A percentile compares a stretch with the other conserved stretches of the same genome.
Evolutionary conservation across 2,797 vertebrate species (phyloP).

Genomic region (Propithecus deckenii): DNA sequence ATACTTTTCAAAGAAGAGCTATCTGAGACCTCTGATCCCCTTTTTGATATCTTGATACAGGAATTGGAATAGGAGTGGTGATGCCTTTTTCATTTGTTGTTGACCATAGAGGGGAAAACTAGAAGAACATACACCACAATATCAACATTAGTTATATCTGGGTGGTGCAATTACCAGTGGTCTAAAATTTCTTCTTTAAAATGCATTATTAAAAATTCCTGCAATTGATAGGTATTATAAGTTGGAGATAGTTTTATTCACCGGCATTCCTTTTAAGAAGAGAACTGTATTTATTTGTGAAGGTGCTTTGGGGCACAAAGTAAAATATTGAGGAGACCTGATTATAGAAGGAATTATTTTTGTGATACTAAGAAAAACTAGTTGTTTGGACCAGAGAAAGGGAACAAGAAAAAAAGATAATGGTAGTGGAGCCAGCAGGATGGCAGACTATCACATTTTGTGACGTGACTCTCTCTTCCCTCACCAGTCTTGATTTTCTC

Average conservation of each 20-base stretch:
- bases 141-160: background rate
- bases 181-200: conserved; percentile 1
- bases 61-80: background rate
- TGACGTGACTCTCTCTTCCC: background rate
- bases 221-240: background rate
- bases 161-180: background rate
- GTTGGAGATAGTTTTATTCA: background rate
- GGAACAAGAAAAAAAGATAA: background rate
- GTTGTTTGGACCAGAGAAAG: background rate
- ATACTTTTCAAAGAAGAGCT: background rate
- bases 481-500: background rate
- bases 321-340: background rate
- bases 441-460: background rate
- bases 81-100: background rate
- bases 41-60: background rate
- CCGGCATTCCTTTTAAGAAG: background rate
- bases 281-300: background rate
- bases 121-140: background rate
- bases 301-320: background rate
- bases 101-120: background rate
- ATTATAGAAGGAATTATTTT: background rate
- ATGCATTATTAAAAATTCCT: background rate
- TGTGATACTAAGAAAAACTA: background rate
- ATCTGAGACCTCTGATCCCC: background rate
- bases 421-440: background rate